phyloP scores from a whole-genome alignment of 2,888 invertebrate genomes.

The Himalopsyche anomala region DNA sequence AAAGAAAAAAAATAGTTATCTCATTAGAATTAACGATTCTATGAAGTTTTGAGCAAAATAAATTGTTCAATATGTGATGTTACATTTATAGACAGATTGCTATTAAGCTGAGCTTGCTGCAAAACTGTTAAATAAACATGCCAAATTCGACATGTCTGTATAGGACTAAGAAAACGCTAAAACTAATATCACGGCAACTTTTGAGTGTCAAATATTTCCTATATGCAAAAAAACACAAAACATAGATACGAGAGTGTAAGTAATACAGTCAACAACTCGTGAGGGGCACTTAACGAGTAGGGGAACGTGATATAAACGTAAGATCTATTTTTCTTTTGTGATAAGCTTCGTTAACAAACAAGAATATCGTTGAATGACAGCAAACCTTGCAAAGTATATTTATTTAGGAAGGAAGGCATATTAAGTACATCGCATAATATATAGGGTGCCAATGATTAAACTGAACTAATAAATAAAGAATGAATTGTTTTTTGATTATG shows the following conservation, averaged over 20 bases:
- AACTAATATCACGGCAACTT: not conserved
- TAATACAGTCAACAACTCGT: slow-evolving; percentile 57
- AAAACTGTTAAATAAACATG: too few species aligned
- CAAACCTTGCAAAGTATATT: slow-evolving; percentile 50
- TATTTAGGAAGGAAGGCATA: slow-evolving; percentile 57
- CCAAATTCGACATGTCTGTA: too few species aligned
- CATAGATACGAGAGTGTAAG: slow-evolving; percentile 41
- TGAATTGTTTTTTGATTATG: too few species aligned
- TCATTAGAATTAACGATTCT: too few species aligned
- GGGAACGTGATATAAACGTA: slow-evolving; percentile 56
- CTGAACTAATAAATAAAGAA: too few species aligned
- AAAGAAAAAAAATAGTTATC: too few species aligned
- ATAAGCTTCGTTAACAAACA: slow-evolving; percentile 61
- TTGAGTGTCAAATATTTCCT: not conserved
- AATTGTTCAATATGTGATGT: too few species aligned
- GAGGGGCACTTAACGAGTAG: slow-evolving; percentile 50
- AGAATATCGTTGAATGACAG: slow-evolving; percentile 54
- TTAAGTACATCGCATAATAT: not conserved
- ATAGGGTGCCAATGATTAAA: not conserved
- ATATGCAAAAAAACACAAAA: slow-evolving; percentile 43
- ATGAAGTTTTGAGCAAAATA: too few species aligned
- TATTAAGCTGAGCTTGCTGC: too few species aligned
- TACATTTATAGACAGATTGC: too few species aligned
- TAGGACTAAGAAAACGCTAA: too few species aligned
- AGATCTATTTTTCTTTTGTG: slow-evolving; percentile 63